Conservation (phyloP, 2,888 invertebrate species). For the Drosophila fungiperda region DNA sequence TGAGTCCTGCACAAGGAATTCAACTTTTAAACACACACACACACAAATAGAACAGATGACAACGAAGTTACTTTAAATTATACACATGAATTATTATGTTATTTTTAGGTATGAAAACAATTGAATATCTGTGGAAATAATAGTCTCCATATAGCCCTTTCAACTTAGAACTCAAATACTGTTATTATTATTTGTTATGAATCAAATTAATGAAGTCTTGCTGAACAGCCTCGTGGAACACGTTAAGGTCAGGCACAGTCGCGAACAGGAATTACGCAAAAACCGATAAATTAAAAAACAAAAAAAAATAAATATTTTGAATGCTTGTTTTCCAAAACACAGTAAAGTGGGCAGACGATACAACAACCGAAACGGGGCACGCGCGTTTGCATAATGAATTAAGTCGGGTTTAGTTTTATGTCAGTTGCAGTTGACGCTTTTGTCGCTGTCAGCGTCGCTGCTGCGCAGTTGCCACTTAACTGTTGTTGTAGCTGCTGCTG, state of each 20-base stretch:
- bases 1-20: conserved; percentile 7
- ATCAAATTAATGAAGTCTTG: not conserved
- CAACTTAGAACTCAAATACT: conserved; percentile 29
- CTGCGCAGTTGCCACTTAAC: conserved; percentile 29
- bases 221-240: not conserved
- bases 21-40: conserved; percentile 12
- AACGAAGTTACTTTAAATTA: conserved; percentile 1
- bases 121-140: conserved; percentile 20
- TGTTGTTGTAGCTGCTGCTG: conserved; percentile 11
- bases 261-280: conserved; percentile 14
- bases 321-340: conserved; percentile 26
- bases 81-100: not conserved
- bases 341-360: conserved; percentile 59
- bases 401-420: conserved; percentile 77
- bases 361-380: conserved; percentile 79
- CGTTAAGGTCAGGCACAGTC: conserved; percentile 1
- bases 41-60: conserved; percentile 1
- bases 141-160: conserved; percentile 52
- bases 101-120: conserved; percentile 23
- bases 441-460: conserved; percentile 30
- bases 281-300: conserved; percentile 16
- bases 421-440: conserved; percentile 62
- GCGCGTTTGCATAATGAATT: conserved; percentile 81
- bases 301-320: not conserved
- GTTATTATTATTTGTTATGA: conserved; percentile 23